Conservation (phyloP, 92 coral and sea anemone species). For the Phenganax marumi region DNA sequence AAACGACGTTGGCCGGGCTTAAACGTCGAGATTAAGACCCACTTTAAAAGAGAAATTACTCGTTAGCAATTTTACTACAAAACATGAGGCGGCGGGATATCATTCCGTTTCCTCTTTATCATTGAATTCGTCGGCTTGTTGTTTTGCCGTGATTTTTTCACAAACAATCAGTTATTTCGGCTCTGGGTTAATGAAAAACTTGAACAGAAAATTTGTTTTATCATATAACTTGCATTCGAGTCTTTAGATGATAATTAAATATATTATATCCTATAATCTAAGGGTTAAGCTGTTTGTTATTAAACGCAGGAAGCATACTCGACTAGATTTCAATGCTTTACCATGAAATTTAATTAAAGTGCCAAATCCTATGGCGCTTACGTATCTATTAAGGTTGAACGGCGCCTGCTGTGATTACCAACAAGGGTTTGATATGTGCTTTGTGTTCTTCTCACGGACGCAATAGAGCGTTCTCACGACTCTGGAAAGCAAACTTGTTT, state of each 20-base stretch:
- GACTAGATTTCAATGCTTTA: constrained; percentile 10
- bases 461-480: constrained; percentile 23
- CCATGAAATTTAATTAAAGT: constrained; percentile 37
- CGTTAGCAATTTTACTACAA: constrained; percentile 16
- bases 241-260: not conserved
- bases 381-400: constrained; percentile 21
- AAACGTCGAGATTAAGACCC: constrained; percentile 8
- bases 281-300: not conserved
- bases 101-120: constrained; percentile 21
- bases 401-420: constrained; percentile 34
- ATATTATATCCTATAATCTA: not conserved
- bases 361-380: constrained; percentile 33
- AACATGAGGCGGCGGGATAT: constrained; percentile 6
- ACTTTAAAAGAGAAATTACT: not conserved
- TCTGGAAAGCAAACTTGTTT: constrained; percentile 9
- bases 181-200: constrained; percentile 3
- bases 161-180: constrained; percentile 3
- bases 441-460: constrained; percentile 5
- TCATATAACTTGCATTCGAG: not conserved
- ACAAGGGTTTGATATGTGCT: constrained; percentile 34
- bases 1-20: constrained; percentile 1
- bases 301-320: constrained; percentile 33
- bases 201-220: not conserved
- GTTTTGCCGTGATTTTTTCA: not conserved
- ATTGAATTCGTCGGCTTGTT: not conserved